These are phyloP conservation scores for Acronicta alni DNA, from an alignment of 2,888 invertebrate genomes.

Conservation along the genomic window DNA sequence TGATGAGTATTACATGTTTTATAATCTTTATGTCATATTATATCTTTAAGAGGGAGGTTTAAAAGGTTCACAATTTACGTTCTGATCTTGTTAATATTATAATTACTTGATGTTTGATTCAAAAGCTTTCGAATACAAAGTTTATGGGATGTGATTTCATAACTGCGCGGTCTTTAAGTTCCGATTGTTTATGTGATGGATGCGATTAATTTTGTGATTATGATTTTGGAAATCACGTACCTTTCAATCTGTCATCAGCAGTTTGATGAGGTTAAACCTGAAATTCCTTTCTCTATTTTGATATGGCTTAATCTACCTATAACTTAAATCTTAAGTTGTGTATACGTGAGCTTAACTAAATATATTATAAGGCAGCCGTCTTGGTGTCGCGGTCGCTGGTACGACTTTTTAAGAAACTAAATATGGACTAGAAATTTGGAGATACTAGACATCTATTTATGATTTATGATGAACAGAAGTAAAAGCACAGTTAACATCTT, in stretches of 20 bases:
- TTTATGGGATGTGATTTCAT: constrained; percentile 6
- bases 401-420: constrained; percentile 21
- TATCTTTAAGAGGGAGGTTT: constrained; percentile 16
- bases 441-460: not conserved
- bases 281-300: constrained; percentile 9
- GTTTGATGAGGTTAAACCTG: constrained; percentile 9
- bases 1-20: constrained; percentile 33
- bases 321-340: constrained; percentile 1
- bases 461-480: constrained; percentile 40
- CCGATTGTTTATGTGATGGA: not conserved
- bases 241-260: not conserved
- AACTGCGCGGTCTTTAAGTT: constrained; percentile 1
- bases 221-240: not conserved
- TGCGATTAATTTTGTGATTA: not conserved
- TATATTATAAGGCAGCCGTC: constrained; percentile 9
- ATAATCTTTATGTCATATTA: constrained; percentile 19
- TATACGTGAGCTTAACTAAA: constrained; percentile 18
- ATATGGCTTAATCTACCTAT: constrained; percentile 18
- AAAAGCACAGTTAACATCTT: constrained; percentile 30
- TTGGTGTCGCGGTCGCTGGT: no score
- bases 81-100: not conserved
- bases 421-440: constrained; percentile 5
- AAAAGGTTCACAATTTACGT: constrained; percentile 7
- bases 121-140: constrained; percentile 9
- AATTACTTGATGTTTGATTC: constrained; percentile 10